A percentile compares a stretch with the other conserved stretches of the same genome.
Conservation (phyloP, 2,797 vertebrate genomes). For the Acanthopagrus latus region DNA sequence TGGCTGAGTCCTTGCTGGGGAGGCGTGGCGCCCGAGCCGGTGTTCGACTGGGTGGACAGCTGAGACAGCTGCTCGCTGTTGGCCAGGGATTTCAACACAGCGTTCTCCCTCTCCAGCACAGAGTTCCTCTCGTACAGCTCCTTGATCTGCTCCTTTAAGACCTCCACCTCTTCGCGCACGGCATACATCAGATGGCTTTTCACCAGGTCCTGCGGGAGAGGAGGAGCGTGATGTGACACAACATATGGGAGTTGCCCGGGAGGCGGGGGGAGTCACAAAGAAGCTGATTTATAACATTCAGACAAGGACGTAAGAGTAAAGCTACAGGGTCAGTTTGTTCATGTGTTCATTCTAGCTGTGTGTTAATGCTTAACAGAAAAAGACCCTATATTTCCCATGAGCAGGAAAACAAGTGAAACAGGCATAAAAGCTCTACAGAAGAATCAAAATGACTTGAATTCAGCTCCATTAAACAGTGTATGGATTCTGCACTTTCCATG, state of each 20-base stretch:
- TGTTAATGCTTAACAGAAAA: neutral
- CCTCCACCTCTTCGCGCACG: slow-evolving; percentile 99
- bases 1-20: slow-evolving; percentile 77
- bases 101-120: slow-evolving; percentile 97
- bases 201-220: slow-evolving; percentile 92
- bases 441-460: neutral
- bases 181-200: slow-evolving; percentile 99
- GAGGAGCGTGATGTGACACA: slow-evolving; percentile 1
- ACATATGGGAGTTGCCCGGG: slow-evolving; percentile 2
- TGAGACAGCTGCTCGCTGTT: slow-evolving; percentile 97
- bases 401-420: neutral
- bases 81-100: slow-evolving; percentile 96
- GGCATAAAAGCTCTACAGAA: neutral
- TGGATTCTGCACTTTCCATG: neutral
- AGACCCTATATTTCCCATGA: neutral
- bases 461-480: neutral
- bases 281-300: slow-evolving; percentile 10
- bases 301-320: slow-evolving; percentile 16
- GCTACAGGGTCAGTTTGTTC: slow-evolving; percentile 13
- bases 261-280: neutral
- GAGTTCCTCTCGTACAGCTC: slow-evolving; percentile 99
- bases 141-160: slow-evolving; percentile 99
- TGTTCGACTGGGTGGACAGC: slow-evolving; percentile 85
- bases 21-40: slow-evolving; percentile 82
- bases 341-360: slow-evolving; percentile 8